Conservation (phyloP, 2,113 vertebrate genomes). For the Suricata suricatta region DNA sequence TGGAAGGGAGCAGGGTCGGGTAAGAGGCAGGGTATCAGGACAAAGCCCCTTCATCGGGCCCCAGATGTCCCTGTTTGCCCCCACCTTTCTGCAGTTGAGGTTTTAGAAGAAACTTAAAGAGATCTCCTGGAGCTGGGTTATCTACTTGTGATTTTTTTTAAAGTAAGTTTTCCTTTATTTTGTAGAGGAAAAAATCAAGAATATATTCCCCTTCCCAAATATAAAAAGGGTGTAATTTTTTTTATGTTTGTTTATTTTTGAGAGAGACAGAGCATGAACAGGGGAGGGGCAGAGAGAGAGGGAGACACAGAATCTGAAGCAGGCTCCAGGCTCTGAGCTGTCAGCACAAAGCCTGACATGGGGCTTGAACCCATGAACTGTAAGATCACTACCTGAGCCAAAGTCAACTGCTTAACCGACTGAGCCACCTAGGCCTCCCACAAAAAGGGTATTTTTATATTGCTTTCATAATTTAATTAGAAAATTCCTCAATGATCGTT, state of each 20-base stretch:
- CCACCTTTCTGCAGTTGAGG: neutral
- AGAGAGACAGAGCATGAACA: too few relatives aligned
- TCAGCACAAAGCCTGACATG: too few relatives aligned
- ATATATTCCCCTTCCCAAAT: neutral
- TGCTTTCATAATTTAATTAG: slow-evolving; percentile 5
- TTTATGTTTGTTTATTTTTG: too few relatives aligned
- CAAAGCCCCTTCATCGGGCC: neutral
- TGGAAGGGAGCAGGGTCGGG: neutral
- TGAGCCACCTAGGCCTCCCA: too few relatives aligned
- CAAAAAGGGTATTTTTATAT: neutral
- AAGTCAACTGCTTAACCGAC: too few relatives aligned
- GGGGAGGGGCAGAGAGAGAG: too few relatives aligned
- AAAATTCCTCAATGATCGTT: neutral
- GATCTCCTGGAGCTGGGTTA: neutral
- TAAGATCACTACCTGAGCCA: too few relatives aligned
- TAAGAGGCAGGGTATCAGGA: neutral
- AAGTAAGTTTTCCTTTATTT: neutral
- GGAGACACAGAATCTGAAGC: too few relatives aligned
- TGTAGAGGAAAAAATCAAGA: neutral
- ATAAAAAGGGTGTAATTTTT: too few relatives aligned
- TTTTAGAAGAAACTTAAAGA: neutral
- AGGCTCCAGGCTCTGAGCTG: too few relatives aligned
- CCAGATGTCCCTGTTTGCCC: neutral
- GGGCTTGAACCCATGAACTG: too few relatives aligned
- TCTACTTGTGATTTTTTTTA: neutral